Evolutionary conservation across 2,888 invertebrate genomes (phyloP).

Genomic region (Entomobrya proxima): DNA sequence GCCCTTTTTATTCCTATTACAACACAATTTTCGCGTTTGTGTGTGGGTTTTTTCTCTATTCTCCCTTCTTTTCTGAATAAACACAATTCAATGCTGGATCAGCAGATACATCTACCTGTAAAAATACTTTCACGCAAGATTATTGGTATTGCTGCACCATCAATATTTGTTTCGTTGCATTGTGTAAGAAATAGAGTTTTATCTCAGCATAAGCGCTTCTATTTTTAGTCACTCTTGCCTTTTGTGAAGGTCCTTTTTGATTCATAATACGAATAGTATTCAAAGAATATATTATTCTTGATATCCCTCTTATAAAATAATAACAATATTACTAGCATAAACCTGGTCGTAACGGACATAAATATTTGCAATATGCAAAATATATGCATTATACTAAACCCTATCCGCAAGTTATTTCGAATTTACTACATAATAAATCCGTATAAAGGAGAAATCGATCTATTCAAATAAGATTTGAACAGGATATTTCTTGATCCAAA

Average conservation of each 20-base stretch:
- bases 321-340: no score
- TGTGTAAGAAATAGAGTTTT: background rate
- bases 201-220: background rate
- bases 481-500: no score
- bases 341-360: no score
- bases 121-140: background rate
- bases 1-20: constrained; percentile 41
- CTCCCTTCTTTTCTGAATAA: background rate
- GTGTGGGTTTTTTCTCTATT: background rate
- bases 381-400: no score
- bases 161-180: background rate
- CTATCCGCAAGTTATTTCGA: no score
- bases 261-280: no score
- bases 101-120: background rate
- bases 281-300: no score
- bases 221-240: background rate
- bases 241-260: no score
- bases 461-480: no score
- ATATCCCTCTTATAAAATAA: no score
- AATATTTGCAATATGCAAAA: no score
- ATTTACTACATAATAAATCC: background rate
- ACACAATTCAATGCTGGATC: background rate
- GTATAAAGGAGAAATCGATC: background rate
- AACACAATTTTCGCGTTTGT: background rate
- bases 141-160: background rate